Evolutionary conservation across 2,797 vertebrate genomes (phyloP).

Genomic region (Spea hammondii): DNA sequence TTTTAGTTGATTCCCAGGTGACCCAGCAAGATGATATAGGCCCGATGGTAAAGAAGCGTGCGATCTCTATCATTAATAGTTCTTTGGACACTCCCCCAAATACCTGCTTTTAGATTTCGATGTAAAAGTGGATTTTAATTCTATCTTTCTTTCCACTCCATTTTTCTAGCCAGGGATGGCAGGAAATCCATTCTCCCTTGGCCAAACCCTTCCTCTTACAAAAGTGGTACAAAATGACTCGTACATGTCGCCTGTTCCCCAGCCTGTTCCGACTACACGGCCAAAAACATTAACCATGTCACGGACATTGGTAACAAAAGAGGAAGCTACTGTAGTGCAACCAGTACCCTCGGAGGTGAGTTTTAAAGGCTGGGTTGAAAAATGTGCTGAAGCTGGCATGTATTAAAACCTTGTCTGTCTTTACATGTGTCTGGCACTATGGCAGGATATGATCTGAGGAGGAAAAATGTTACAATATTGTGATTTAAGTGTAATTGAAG

Average conservation of each 20-base stretch:
- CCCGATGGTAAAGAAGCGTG: no score
- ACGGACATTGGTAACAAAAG: conserved; percentile 82
- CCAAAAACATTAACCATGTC: conserved; percentile 78
- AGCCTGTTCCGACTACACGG: conserved; percentile 57
- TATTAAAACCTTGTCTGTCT: no score
- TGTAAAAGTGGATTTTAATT: not conserved
- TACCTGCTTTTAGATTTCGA: no score
- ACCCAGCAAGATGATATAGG: no score
- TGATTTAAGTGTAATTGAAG: no score
- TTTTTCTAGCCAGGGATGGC: conserved; percentile 69
- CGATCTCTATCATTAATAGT: no score
- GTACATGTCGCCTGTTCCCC: conserved; percentile 77
- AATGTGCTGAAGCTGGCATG: no score
- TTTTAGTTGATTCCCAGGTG: no score
- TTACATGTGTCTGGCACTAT: no score
- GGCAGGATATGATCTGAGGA: no score
- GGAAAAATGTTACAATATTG: no score
- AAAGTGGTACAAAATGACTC: conserved; percentile 96
- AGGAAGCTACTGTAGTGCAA: conserved; percentile 68
- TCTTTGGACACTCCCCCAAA: no score
- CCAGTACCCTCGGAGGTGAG: conserved; percentile 65
- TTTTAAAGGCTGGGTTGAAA: not conserved
- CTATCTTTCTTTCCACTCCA: not conserved
- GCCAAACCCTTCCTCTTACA: conserved; percentile 80
- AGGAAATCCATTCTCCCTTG: conserved; percentile 78